A percentile compares a stretch with the other conserved stretches of the same genome.
These are phyloP conservation scores for Hystrix cristata DNA, from an alignment of 2,113 vertebrate species.

Conservation along the genomic window DNA sequence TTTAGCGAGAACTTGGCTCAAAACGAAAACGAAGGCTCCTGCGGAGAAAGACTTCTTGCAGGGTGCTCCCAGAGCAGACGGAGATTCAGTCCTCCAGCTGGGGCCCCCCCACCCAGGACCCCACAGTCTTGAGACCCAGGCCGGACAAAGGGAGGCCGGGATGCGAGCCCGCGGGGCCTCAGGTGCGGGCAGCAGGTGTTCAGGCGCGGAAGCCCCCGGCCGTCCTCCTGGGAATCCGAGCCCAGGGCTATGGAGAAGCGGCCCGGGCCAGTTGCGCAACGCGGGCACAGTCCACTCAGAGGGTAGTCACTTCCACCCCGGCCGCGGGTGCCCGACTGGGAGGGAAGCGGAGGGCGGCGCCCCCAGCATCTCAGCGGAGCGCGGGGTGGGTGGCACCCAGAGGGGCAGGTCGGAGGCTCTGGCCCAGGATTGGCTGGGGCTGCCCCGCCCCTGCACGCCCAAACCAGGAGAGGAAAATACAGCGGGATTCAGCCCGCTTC, in stretches of 20 bases:
- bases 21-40: not conserved
- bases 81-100: not conserved
- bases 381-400: not conserved
- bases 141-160: not conserved
- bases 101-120: not conserved
- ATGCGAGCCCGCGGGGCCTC: not conserved
- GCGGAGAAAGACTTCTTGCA: not conserved
- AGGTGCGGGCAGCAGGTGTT: not conserved
- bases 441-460: not conserved
- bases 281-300: not conserved
- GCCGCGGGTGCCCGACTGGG: not conserved
- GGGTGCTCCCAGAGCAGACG: not conserved
- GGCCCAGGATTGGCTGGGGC: slow-evolving; percentile 7
- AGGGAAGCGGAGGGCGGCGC: not conserved
- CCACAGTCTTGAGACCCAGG: not conserved
- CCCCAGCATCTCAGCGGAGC: not conserved
- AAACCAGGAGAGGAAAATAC: not conserved
- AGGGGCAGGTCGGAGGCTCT: not conserved
- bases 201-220: not conserved
- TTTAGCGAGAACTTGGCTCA: not conserved
- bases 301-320: not conserved
- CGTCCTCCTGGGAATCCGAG: not conserved
- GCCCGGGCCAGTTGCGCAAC: not conserved
- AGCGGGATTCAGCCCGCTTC: not conserved
- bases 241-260: not conserved